phyloP scores from a whole-genome alignment of 2,888 invertebrate species.

The Acronicta alni region DNA sequence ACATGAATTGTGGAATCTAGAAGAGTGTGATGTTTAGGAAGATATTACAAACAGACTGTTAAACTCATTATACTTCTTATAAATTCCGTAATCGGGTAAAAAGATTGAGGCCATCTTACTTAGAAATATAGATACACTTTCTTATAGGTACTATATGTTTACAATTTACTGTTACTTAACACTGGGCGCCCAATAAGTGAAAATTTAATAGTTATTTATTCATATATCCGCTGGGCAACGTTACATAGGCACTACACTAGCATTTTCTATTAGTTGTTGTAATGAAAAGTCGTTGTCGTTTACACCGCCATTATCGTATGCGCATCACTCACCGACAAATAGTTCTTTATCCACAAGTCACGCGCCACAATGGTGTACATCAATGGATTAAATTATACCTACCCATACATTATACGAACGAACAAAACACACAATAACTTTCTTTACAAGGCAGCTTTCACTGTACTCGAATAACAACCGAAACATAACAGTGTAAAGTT shows the following conservation, averaged over 20 bases:
- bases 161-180: constrained; percentile 22
- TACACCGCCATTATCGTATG: constrained; percentile 52
- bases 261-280: constrained; percentile 42
- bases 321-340: constrained; percentile 51
- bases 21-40: no score
- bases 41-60: no score
- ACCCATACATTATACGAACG: constrained; percentile 50
- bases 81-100: no score
- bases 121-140: no score
- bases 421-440: constrained; percentile 71
- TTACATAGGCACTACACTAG: constrained; percentile 14
- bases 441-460: constrained; percentile 76
- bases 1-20: no score
- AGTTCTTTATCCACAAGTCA: constrained; percentile 70
- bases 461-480: constrained; percentile 59
- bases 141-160: no score
- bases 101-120: no score
- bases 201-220: constrained; percentile 34
- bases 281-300: constrained; percentile 41
- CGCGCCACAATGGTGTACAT: constrained; percentile 72
- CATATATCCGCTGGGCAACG: constrained; percentile 16
- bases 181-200: constrained; percentile 8
- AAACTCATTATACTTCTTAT: no score
- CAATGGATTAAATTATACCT: constrained; percentile 76
- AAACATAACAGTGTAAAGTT: constrained; percentile 51